phyloP scores from a whole-genome alignment of 2,888 invertebrate genomes.

The Cacoxenus indagator region DNA sequence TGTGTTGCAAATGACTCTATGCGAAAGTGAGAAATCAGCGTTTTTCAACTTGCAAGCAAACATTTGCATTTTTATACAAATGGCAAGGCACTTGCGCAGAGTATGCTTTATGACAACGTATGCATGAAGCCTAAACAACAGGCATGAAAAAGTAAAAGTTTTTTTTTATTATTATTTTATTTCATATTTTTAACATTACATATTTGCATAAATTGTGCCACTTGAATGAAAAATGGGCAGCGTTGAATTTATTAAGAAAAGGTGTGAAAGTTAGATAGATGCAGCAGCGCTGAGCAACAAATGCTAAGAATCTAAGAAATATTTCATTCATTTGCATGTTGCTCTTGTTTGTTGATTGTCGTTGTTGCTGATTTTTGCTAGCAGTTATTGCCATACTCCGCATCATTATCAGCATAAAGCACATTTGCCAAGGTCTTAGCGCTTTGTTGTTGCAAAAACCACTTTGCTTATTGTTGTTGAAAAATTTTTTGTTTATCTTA shows the following conservation, averaged over 20 bases:
- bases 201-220: constrained; percentile 48
- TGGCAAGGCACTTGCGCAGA: too few relatives aligned
- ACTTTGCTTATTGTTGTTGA: constrained; percentile 49
- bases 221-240: constrained; percentile 51
- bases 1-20: too few relatives aligned
- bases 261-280: too few relatives aligned
- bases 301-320: neutral
- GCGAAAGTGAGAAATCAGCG: too few relatives aligned
- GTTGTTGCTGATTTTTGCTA: neutral
- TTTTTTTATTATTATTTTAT: neutral
- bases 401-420: constrained; percentile 26
- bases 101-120: too few relatives aligned
- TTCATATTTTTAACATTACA: neutral
- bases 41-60: neutral
- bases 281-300: constrained; percentile 23
- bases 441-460: neutral
- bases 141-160: neutral
- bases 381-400: neutral
- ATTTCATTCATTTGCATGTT: constrained; percentile 31
- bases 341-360: constrained; percentile 13
- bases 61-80: neutral
- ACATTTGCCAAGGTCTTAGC: neutral
- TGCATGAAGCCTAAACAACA: neutral
- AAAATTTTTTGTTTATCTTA: constrained; percentile 62
- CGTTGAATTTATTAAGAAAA: too few relatives aligned